Evolutionary conservation across 1,140 invertebrate species (phyloP).

Genomic region (Orussus abietinus): DNA sequence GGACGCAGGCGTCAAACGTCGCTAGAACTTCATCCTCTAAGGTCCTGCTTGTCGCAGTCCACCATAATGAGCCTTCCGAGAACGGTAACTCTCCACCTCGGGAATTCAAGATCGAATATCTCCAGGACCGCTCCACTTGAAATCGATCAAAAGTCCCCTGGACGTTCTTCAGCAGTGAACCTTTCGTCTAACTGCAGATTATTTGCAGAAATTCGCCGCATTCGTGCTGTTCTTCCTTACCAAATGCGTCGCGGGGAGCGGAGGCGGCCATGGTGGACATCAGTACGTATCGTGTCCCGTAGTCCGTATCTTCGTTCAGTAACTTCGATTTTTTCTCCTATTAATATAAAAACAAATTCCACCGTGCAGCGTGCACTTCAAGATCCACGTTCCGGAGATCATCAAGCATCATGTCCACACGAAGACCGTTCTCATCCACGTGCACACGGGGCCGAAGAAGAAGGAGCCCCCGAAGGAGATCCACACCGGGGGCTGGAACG

Average conservation of each 20-base stretch:
- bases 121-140: no score
- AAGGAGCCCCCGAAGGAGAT: constrained; percentile 31
- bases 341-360: constrained; percentile 4
- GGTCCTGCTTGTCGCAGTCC: no score
- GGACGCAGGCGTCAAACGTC: constrained; percentile 19
- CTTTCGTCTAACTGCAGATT: no score
- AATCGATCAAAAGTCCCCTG: no score
- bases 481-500: constrained; percentile 46
- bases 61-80: no score
- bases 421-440: constrained; percentile 56
- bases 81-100: no score
- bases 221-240: not conserved
- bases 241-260: not conserved
- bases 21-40: no score
- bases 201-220: not conserved
- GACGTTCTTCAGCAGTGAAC: no score
- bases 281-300: constrained; percentile 11
- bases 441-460: constrained; percentile 34
- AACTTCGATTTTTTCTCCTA: not conserved
- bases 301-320: no score
- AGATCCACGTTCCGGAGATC: constrained; percentile 57
- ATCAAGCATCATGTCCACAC: constrained; percentile 58
- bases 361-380: constrained; percentile 55
- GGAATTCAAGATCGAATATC: no score
- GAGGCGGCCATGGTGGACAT: constrained; percentile 5